Conservation (phyloP, 92 coral and sea anemone species). For the Palythoa grandiflora region DNA sequence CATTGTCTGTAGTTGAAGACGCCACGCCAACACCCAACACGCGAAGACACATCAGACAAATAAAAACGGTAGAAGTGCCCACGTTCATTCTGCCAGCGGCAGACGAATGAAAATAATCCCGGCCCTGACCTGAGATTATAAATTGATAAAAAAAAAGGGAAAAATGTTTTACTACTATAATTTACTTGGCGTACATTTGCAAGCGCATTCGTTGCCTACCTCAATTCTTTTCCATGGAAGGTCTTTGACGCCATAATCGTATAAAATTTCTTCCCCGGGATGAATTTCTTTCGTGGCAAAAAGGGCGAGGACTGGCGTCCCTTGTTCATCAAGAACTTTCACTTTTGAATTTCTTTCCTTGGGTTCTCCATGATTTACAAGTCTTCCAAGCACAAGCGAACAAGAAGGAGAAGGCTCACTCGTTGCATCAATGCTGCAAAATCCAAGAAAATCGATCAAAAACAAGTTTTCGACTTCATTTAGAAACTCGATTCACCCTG, state of each 20-base stretch:
- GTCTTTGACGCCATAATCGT: slow-evolving; percentile 47
- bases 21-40: slow-evolving; percentile 7
- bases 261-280: slow-evolving; percentile 36
- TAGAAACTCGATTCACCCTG: slow-evolving; percentile 4
- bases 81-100: slow-evolving; percentile 6
- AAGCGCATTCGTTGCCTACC: slow-evolving; percentile 6
- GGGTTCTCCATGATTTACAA: slow-evolving; percentile 28
- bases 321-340: not conserved
- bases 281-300: slow-evolving; percentile 32
- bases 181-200: slow-evolving; percentile 4
- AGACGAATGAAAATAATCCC: slow-evolving; percentile 3
- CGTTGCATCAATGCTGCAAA: slow-evolving; percentile 40
- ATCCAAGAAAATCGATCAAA: slow-evolving; percentile 1
- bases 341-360: slow-evolving; percentile 23
- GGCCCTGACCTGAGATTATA: slow-evolving; percentile 5
- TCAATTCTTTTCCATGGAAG: slow-evolving; percentile 25
- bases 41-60: slow-evolving; percentile 4
- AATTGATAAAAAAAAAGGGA: slow-evolving; percentile 1
- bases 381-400: slow-evolving; percentile 16
- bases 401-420: slow-evolving; percentile 10
- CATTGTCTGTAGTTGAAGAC: slow-evolving; percentile 4
- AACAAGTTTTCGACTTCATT: slow-evolving; percentile 10
- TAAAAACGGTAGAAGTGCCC: not conserved
- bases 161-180: slow-evolving; percentile 3
- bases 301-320: slow-evolving; percentile 26